These are phyloP conservation scores for Oligia strigilis DNA, from an alignment of 2,888 invertebrate species.

Conservation along the genomic window DNA sequence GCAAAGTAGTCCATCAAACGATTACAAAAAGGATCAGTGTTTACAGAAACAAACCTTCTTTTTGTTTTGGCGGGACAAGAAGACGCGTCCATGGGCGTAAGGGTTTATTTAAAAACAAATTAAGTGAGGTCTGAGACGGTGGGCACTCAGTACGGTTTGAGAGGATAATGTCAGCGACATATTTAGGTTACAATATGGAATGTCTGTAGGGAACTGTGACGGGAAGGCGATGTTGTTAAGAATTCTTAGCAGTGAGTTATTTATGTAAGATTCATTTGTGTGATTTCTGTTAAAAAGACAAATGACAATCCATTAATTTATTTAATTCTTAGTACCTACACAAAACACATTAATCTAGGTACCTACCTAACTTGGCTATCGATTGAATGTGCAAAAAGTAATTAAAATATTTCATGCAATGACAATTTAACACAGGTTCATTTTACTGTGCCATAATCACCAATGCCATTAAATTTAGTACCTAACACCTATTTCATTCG, in stretches of 20 bases:
- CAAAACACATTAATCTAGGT: too few species aligned
- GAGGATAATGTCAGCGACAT: conserved; percentile 75
- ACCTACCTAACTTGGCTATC: too few species aligned
- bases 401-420: background rate
- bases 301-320: background rate
- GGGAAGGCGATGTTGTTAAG: background rate
- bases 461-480: background rate
- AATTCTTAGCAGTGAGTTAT: too few species aligned
- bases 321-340: too few species aligned
- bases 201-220: too few species aligned
- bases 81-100: conserved; percentile 59
- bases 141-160: conserved; percentile 77
- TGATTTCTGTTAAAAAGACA: background rate
- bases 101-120: conserved; percentile 88
- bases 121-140: conserved; percentile 79
- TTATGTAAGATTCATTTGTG: background rate
- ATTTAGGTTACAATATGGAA: conserved; percentile 51
- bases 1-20: conserved; percentile 35
- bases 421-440: background rate
- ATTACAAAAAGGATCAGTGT: conserved; percentile 47
- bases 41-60: conserved; percentile 54
- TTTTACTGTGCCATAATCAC: background rate
- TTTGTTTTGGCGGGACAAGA: conserved; percentile 42
- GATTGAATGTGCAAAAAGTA: background rate
- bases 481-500: conserved; percentile 7